Conservation (phyloP, 2,888 invertebrate genomes). For the Dryocosmus kuriphilus region DNA sequence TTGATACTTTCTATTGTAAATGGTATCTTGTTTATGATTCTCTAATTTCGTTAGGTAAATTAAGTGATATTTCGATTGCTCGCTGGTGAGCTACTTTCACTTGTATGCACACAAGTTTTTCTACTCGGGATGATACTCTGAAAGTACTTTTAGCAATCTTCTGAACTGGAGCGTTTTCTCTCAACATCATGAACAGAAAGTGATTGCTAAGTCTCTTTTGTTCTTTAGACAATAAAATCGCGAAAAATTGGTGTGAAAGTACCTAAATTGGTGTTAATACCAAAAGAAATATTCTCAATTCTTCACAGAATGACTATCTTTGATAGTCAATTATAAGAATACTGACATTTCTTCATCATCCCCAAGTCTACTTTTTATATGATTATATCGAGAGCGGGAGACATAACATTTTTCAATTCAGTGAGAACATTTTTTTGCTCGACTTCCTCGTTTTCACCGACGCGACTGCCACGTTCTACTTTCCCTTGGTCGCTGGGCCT, state of each 20-base stretch:
- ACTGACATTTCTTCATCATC: no score
- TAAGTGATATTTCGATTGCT: background rate
- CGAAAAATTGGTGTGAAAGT: background rate
- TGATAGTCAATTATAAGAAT: background rate
- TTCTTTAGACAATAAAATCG: background rate
- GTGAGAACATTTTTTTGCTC: constrained; percentile 72
- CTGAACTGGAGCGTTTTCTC: constrained; percentile 23
- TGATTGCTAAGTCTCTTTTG: background rate
- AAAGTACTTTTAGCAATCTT: constrained; percentile 16
- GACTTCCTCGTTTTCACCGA: constrained; percentile 76
- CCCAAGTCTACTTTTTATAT: background rate
- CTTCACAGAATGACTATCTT: no score
- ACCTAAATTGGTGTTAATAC: background rate
- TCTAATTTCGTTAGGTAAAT: background rate
- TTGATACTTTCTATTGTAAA: no score
- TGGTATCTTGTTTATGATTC: background rate
- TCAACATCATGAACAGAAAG: constrained; percentile 1
- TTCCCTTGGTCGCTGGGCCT: constrained; percentile 64
- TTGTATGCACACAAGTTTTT: constrained; percentile 3
- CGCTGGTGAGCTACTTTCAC: constrained; percentile 23
- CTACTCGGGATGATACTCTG: background rate
- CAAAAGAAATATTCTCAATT: background rate
- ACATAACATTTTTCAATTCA: background rate
- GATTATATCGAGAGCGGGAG: background rate
- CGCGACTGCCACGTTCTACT: constrained; percentile 71